Conservation (phyloP, 2,113 vertebrate species). For the Clarias batrachus region DNA sequence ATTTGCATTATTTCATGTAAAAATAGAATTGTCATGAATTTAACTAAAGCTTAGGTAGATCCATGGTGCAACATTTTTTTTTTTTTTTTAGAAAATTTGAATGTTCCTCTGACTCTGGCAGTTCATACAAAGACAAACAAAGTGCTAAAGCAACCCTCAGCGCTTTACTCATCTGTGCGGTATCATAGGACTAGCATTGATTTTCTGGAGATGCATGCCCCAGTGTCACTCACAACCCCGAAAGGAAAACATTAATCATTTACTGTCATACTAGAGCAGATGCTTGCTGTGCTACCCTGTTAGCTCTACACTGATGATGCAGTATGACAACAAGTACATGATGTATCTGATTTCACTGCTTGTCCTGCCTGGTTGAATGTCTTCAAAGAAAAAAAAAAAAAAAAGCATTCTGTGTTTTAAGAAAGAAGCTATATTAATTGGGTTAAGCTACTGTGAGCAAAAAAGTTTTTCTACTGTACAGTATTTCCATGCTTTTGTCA, state of each 20-base stretch:
- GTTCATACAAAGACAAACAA: conserved; percentile 27
- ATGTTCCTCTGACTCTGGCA: conserved; percentile 19
- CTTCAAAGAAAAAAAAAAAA: background rate
- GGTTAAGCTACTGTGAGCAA: background rate
- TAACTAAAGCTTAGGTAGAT: background rate
- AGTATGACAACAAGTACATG: conserved; percentile 23
- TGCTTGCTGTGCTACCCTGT: conserved; percentile 31
- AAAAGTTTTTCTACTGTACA: background rate
- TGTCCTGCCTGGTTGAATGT: background rate
- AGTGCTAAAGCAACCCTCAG: conserved; percentile 38
- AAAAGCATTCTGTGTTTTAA: background rate
- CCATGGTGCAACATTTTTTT: background rate
- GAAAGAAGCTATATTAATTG: background rate
- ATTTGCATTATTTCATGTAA: background rate
- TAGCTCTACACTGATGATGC: conserved; percentile 29
- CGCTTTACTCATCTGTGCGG: conserved; percentile 39
- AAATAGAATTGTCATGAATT: background rate
- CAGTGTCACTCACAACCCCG: conserved; percentile 43
- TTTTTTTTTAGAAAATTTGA: conserved; percentile 16
- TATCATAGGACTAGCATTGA: conserved; percentile 43
- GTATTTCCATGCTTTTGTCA: background rate
- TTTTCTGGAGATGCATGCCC: conserved; percentile 40
- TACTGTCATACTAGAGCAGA: conserved; percentile 44
- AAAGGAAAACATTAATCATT: conserved; percentile 54
- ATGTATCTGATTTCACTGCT: background rate